Percentiles rank a stretch among this genome's conserved stretches.
Conservation (phyloP, 2,113 vertebrate species). For the Sapajus apella region DNA sequence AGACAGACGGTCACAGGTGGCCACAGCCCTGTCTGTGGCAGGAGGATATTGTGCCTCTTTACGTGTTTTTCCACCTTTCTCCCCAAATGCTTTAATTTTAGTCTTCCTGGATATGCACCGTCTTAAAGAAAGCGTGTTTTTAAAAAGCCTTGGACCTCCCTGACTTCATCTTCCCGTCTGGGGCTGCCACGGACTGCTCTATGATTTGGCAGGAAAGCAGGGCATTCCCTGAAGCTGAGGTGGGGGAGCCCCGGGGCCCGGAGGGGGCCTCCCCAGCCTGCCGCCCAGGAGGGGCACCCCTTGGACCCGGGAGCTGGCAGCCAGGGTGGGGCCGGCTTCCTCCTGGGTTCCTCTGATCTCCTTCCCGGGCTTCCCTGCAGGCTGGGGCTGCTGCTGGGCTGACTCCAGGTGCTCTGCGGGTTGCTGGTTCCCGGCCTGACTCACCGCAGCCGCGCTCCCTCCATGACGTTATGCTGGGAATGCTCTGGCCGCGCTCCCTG, state of each 20-base stretch:
- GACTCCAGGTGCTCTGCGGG: constrained; percentile 77
- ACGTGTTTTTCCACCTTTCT: constrained; percentile 68
- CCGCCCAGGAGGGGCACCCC: background rate
- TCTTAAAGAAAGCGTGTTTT: constrained; percentile 14
- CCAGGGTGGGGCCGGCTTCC: constrained; percentile 48
- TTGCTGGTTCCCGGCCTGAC: constrained; percentile 75
- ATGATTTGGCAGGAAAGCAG: background rate
- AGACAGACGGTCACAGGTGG: background rate
- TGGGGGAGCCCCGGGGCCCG: background rate
- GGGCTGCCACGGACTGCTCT: constrained; percentile 30
- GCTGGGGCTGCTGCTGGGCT: constrained; percentile 73
- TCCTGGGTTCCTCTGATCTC: constrained; percentile 73
- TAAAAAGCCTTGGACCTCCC: constrained; percentile 50
- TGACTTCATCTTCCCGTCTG: constrained; percentile 51
- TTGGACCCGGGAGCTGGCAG: background rate
- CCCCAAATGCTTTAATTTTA: constrained; percentile 51
- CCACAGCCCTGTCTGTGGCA: background rate
- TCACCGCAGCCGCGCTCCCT: constrained; percentile 58
- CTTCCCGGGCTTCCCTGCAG: constrained; percentile 72
- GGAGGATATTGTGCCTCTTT: background rate
- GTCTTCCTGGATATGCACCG: constrained; percentile 49
- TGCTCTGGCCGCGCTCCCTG: background rate
- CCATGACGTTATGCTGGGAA: constrained; percentile 72
- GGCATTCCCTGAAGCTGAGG: background rate
- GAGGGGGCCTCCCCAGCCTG: background rate